phyloP scores from a whole-genome alignment of 1,140 invertebrate genomes.

The Phymastichus coffea region DNA sequence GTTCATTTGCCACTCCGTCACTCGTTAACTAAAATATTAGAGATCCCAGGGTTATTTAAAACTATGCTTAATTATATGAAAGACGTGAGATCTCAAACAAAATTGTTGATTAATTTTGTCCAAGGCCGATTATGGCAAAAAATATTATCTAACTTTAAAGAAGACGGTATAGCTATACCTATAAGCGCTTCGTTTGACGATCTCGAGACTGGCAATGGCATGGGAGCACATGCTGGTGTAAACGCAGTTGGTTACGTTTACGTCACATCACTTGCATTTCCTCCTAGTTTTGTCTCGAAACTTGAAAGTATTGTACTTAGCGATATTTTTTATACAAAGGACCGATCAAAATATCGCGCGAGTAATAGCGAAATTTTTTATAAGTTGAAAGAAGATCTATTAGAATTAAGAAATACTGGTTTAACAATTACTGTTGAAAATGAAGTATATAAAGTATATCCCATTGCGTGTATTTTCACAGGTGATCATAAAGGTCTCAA shows the following conservation, averaged over 20 bases:
- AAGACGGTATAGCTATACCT: neutral
- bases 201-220: neutral
- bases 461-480: neutral
- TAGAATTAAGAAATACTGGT: slow-evolving; percentile 1
- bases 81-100: neutral
- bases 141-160: neutral
- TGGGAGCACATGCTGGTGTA: neutral
- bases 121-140: slow-evolving; percentile 12
- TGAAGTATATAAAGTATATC: neutral
- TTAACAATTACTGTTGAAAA: neutral
- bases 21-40: neutral
- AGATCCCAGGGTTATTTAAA: neutral
- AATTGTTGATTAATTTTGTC: slow-evolving; percentile 1
- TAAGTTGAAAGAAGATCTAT: slow-evolving; percentile 14
- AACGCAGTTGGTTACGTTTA: too few species aligned
- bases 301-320: neutral
- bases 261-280: neutral
- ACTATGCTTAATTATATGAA: slow-evolving; percentile 1
- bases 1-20: neutral
- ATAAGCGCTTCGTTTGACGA: slow-evolving; percentile 1
- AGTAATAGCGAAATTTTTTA: slow-evolving; percentile 5
- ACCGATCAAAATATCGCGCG: slow-evolving; percentile 9
- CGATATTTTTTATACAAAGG: slow-evolving; percentile 7
- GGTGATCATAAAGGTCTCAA: slow-evolving; percentile 8
- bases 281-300: slow-evolving; percentile 7